These are phyloP conservation scores for Platerodrilus igneus DNA, from an alignment of 2,888 invertebrate genomes.

Conservation along the genomic window DNA sequence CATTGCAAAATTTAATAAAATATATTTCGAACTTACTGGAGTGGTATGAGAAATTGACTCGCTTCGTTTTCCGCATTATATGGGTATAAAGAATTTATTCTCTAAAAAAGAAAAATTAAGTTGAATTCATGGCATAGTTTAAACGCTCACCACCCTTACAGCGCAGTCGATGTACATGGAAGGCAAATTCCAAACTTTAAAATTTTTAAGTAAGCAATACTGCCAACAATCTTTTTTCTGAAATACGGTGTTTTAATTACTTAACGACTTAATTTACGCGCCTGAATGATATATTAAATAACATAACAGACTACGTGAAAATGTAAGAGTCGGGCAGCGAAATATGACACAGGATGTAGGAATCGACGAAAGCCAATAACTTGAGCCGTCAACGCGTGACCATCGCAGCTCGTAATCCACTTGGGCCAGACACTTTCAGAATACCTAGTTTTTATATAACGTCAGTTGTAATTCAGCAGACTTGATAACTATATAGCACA, in stretches of 20 bases:
- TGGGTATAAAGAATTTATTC: too few relatives aligned
- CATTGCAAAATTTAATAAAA: conserved; percentile 17
- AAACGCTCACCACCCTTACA: conserved; percentile 9
- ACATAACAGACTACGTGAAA: conserved; percentile 1
- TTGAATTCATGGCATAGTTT: conserved; percentile 11
- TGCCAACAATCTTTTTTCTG: too few relatives aligned
- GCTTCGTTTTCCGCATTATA: conserved; percentile 15
- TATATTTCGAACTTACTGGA: conserved; percentile 15
- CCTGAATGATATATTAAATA: background rate
- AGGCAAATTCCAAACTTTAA: conserved; percentile 3
- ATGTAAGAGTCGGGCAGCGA: conserved; percentile 21
- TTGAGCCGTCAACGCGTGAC: conserved; percentile 43
- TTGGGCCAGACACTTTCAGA: conserved; percentile 44
- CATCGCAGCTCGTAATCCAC: conserved; percentile 44
- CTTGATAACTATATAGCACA: conserved; percentile 44
- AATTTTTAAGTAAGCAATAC: background rate
- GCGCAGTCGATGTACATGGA: background rate
- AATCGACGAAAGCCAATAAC: conserved; percentile 45
- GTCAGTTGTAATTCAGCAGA: conserved; percentile 46
- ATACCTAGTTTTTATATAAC: conserved; percentile 45
- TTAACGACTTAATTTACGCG: too few relatives aligned
- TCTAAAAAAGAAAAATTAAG: conserved; percentile 9
- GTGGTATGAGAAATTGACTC: conserved; percentile 8
- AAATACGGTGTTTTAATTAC: too few relatives aligned
- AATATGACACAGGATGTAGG: conserved; percentile 43